Percentiles rank a stretch among this genome's conserved stretches.
Evolutionary conservation across 2,113 vertebrate species (phyloP).

Genomic region (Phocoena phocoena): DNA sequence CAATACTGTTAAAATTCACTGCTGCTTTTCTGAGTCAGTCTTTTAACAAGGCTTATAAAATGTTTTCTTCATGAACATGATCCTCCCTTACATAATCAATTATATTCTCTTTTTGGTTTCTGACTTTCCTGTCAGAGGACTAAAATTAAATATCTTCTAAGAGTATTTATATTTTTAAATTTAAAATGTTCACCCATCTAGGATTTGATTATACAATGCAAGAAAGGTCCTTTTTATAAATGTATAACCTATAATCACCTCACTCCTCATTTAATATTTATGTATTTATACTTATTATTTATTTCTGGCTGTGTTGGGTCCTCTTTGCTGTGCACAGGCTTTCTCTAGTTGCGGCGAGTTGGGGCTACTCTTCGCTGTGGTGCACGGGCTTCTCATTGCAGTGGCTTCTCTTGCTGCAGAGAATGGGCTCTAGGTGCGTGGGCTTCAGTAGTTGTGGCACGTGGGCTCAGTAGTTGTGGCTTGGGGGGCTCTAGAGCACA

Average conservation of each 20-base stretch:
- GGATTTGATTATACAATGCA: not conserved
- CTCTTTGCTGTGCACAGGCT: no score
- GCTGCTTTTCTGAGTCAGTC: not conserved
- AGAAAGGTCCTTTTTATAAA: not conserved
- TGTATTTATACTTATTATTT: no score
- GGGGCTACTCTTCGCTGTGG: no score
- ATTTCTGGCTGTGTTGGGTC: no score
- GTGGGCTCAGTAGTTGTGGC: no score
- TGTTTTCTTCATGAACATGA: not conserved
- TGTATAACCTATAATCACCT: not conserved
- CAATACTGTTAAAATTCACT: not conserved
- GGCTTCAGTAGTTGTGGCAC: no score
- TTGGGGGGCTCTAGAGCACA: no score
- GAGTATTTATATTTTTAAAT: not conserved
- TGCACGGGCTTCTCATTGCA: no score
- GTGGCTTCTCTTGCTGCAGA: no score
- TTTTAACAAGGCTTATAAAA: not conserved
- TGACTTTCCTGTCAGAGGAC: not conserved
- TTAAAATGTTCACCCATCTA: not conserved
- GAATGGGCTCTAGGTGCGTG: no score
- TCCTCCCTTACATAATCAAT: not conserved
- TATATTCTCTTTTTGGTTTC: not conserved
- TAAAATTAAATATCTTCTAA: not conserved
- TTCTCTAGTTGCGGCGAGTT: no score
- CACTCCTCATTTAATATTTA: not conserved